Percentiles rank a stretch among this genome's conserved stretches.
Conservation (phyloP, 1,140 invertebrate genomes). For the Pseudomyrmex cubaensis region DNA sequence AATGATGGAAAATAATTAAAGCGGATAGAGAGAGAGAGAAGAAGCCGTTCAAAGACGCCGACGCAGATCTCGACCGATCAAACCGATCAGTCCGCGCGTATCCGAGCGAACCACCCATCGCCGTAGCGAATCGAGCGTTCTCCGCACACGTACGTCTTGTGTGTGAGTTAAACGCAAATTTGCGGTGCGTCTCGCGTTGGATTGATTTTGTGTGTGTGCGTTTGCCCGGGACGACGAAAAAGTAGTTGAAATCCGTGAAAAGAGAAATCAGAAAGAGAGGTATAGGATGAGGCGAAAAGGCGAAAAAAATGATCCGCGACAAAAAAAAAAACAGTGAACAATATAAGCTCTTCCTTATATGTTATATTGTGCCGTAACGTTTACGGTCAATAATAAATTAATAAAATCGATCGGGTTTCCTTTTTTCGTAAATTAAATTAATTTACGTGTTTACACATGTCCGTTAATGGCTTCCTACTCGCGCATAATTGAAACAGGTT, state of each 20-base stretch:
- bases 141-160: conserved; percentile 7
- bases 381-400: neutral
- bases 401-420: neutral
- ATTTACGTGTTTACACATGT: neutral
- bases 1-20: conserved; percentile 82
- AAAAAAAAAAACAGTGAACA: conserved; percentile 12
- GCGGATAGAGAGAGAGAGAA: conserved; percentile 46
- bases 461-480: neutral
- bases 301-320: neutral
- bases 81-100: conserved; percentile 63
- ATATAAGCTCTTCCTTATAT: conserved; percentile 1
- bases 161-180: neutral
- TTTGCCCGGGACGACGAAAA: neutral
- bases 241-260: conserved; percentile 9
- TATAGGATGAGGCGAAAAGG: neutral
- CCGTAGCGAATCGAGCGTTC: conserved; percentile 56
- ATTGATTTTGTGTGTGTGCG: conserved; percentile 25
- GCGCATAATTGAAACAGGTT: neutral
- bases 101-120: conserved; percentile 47
- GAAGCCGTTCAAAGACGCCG: conserved; percentile 77
- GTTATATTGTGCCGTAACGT: neutral
- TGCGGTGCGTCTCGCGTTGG: conserved; percentile 5
- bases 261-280: neutral
- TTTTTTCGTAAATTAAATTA: neutral
- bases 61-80: conserved; percentile 65